A percentile compares a stretch with the other conserved stretches of the same genome.
These are phyloP conservation scores for Anthopleura sola DNA, from an alignment of 64 coral and sea anemone species.

Conservation along the genomic window DNA sequence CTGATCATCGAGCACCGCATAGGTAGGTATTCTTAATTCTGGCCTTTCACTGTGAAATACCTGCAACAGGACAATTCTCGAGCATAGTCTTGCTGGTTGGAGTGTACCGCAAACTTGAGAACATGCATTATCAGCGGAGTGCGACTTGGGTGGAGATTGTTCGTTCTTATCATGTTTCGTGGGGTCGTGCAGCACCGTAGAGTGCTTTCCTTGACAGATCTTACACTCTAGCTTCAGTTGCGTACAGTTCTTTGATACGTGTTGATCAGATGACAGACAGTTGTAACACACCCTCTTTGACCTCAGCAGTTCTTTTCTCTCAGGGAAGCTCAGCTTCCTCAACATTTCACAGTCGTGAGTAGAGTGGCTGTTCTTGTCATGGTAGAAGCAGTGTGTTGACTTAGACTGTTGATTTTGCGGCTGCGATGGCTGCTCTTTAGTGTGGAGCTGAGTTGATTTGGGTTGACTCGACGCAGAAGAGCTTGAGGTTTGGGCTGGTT, in stretches of 20 bases:
- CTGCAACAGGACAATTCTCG: conserved; percentile 52
- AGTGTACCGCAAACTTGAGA: conserved; percentile 32
- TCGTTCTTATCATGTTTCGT: conserved; percentile 21
- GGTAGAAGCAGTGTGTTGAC: conserved; percentile 52
- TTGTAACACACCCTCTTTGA: conserved; percentile 42
- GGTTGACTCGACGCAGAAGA: too few species aligned
- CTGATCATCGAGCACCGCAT: conserved; percentile 62
- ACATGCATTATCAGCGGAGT: conserved; percentile 24
- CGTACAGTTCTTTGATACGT: conserved; percentile 31
- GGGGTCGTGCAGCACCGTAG: conserved; percentile 34
- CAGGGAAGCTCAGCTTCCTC: conserved; percentile 31
- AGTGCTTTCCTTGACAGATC: conserved; percentile 57
- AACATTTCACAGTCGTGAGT: conserved; percentile 58
- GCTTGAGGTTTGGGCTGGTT: too few species aligned
- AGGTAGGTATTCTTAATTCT: conserved; percentile 41
- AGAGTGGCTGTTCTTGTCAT: conserved; percentile 40
- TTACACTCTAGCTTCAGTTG: conserved; percentile 38
- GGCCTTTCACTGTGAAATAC: conserved; percentile 35
- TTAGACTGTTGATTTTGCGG: neutral
- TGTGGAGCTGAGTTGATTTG: too few species aligned
- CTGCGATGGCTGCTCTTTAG: too few species aligned
- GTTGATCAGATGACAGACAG: conserved; percentile 36
- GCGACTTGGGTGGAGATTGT: neutral
- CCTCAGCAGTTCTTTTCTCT: conserved; percentile 56
- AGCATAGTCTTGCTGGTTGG: conserved; percentile 4